These are phyloP conservation scores for Calephelis virginiensis DNA, from an alignment of 1,140 invertebrate species.

Conservation along the genomic window DNA sequence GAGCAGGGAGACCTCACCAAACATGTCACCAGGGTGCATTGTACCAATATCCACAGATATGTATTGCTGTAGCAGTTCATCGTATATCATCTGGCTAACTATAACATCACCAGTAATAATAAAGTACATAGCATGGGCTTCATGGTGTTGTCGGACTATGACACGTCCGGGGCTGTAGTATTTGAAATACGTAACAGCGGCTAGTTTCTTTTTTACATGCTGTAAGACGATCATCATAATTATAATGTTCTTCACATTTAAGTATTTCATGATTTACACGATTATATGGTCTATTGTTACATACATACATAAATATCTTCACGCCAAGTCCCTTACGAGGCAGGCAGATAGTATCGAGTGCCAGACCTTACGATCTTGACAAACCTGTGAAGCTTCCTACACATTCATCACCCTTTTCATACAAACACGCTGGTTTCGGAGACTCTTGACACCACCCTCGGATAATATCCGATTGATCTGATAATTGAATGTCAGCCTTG, in stretches of 20 bases:
- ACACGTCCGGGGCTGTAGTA: constrained; percentile 77
- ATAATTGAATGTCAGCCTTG: no score
- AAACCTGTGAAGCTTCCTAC: no score
- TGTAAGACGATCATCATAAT: constrained; percentile 34
- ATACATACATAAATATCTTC: no score
- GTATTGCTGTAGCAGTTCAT: constrained; percentile 73
- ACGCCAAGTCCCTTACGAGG: no score
- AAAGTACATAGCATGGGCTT: constrained; percentile 79
- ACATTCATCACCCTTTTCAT: no score
- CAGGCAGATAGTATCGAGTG: no score
- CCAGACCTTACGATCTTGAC: no score
- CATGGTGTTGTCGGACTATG: constrained; percentile 79
- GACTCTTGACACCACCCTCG: no score
- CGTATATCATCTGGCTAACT: constrained; percentile 72
- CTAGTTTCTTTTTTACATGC: constrained; percentile 77
- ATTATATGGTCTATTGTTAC: no score
- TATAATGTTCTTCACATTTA: background rate
- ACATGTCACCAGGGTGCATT: constrained; percentile 79
- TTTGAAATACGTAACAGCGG: constrained; percentile 78
- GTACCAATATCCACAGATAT: constrained; percentile 65
- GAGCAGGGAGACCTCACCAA: constrained; percentile 82
- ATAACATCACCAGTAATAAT: constrained; percentile 79
- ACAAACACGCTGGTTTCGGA: no score
- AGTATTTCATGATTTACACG: no score
- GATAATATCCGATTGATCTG: background rate